Percentiles rank a stretch among this genome's conserved stretches.
Conservation (phyloP, 2,888 invertebrate species). For the Elmis aenea region DNA sequence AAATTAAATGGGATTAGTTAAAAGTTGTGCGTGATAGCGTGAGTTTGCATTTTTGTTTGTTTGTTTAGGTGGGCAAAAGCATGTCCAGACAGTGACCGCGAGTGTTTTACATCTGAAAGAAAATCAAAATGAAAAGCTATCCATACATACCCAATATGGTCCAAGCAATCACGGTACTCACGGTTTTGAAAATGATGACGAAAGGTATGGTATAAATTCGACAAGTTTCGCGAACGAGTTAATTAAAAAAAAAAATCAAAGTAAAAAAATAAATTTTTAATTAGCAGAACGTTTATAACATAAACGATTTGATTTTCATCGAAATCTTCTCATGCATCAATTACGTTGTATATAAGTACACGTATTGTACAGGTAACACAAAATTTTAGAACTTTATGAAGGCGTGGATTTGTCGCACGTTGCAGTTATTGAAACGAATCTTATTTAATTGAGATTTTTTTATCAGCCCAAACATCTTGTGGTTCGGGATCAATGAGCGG, state of each 20-base stretch:
- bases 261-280: neutral
- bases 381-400: no score
- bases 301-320: slow-evolving; percentile 1
- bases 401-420: no score
- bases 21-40: no score
- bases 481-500: slow-evolving; percentile 76
- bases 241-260: slow-evolving; percentile 2
- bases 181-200: slow-evolving; percentile 75
- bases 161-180: slow-evolving; percentile 80
- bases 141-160: slow-evolving; percentile 62
- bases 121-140: slow-evolving; percentile 56
- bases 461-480: slow-evolving; percentile 83
- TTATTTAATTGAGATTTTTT: no score
- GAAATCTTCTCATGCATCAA: neutral
- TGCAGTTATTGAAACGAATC: slow-evolving; percentile 1
- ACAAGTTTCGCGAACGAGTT: no score
- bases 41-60: slow-evolving; percentile 3
- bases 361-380: no score
- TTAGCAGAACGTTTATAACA: neutral
- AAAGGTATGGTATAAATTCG: slow-evolving; percentile 75
- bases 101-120: slow-evolving; percentile 23
- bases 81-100: slow-evolving; percentile 42
- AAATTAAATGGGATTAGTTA: no score
- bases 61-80: slow-evolving; percentile 37
- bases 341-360: neutral